Conservation (phyloP, 35 echinoderm and acorn worm genomes). For the Amphiura filiformis region DNA sequence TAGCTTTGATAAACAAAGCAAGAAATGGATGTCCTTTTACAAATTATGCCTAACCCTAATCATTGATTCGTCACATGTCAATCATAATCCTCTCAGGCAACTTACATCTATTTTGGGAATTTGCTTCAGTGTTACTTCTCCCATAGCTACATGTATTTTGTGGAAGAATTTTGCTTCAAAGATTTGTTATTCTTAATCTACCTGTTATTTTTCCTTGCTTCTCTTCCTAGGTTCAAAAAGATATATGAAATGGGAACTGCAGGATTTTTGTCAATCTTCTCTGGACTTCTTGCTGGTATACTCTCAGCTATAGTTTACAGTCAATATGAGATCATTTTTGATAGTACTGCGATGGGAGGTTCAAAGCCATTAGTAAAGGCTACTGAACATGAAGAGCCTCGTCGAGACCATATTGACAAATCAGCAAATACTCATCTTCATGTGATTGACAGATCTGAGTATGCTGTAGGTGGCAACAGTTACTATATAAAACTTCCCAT, state of each 20-base stretch:
- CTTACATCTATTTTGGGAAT: no score
- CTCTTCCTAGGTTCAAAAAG: no score
- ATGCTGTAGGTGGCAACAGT: constrained; percentile 54
- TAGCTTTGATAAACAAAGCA: no score
- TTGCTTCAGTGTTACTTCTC: background rate
- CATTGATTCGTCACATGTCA: no score
- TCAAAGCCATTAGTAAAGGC: background rate
- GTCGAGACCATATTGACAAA: background rate
- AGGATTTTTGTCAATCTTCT: background rate
- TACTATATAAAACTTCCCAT: constrained; percentile 38
- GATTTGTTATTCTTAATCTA: background rate
- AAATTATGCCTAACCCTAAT: no score
- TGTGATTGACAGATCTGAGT: constrained; percentile 16
- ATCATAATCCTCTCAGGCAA: no score
- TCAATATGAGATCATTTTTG: constrained; percentile 42
- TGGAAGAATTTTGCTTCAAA: no score
- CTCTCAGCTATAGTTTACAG: constrained; percentile 47
- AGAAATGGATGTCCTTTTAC: no score
- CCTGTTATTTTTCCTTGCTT: no score
- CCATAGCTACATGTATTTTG: background rate
- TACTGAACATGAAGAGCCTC: background rate
- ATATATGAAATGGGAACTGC: background rate
- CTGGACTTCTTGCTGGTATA: constrained; percentile 53
- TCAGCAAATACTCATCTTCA: background rate
- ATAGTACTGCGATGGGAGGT: background rate